These are phyloP conservation scores for Lapara coniferarum DNA, from an alignment of 2,888 invertebrate species.

Conservation along the genomic window DNA sequence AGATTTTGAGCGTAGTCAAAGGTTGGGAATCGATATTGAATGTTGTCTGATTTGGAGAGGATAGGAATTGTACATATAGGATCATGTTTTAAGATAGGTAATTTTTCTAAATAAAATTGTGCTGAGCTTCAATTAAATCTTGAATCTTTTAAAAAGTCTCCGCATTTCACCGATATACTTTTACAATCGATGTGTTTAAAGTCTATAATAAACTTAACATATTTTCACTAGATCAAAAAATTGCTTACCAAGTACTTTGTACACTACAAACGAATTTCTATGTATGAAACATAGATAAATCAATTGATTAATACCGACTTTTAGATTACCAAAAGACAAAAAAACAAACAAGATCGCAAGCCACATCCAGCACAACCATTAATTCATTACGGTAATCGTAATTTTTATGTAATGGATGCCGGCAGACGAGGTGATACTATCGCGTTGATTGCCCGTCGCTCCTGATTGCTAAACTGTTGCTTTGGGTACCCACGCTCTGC, in stretches of 20 bases:
- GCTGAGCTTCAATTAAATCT: too few species aligned
- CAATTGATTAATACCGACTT: too few species aligned
- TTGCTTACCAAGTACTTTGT: too few species aligned
- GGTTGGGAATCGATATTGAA: background rate
- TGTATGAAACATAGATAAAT: too few species aligned
- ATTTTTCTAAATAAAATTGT: too few species aligned
- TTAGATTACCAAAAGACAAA: background rate
- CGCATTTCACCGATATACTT: too few species aligned
- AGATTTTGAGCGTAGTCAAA: constrained; percentile 8
- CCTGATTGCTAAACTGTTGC: constrained; percentile 72
- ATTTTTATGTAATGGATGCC: constrained; percentile 79
- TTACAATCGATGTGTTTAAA: too few species aligned
- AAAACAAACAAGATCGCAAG: constrained; percentile 23
- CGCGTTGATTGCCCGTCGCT: constrained; percentile 66
- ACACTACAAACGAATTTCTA: too few species aligned
- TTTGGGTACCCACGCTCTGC: constrained; percentile 64
- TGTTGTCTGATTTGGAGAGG: background rate
- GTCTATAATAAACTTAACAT: too few species aligned
- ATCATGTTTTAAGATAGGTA: too few species aligned
- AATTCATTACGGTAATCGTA: constrained; percentile 82
- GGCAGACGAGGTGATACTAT: constrained; percentile 60
- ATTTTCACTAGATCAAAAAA: too few species aligned
- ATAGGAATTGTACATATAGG: background rate
- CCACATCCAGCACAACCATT: constrained; percentile 50
- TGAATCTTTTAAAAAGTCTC: too few species aligned